phyloP scores from a whole-genome alignment of 1,140 invertebrate species.

The Trichonephila clavata region DNA sequence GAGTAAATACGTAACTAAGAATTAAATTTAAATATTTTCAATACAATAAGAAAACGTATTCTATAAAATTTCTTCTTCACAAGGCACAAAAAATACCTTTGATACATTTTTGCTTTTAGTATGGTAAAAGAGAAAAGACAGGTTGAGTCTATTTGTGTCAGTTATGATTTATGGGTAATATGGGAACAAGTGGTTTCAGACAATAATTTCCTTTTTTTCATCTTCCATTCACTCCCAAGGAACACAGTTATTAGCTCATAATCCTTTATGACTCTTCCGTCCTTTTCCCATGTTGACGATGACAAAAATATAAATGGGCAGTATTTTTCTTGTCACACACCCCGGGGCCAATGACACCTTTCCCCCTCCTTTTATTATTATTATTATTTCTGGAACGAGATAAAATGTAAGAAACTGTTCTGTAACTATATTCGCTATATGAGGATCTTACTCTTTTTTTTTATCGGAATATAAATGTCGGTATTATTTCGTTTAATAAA shows the following conservation, averaged over 20 bases:
- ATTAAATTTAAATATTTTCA: too few relatives aligned
- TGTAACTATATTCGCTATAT: too few relatives aligned
- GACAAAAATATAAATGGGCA: constrained; percentile 9
- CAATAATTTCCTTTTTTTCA: neutral
- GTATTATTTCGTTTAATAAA: too few relatives aligned
- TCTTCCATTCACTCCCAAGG: neutral
- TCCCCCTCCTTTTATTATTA: neutral
- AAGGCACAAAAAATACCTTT: neutral
- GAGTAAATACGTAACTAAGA: too few relatives aligned
- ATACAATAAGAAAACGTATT: too few relatives aligned
- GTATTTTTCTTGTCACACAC: neutral
- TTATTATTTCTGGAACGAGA: too few relatives aligned
- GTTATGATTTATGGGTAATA: constrained; percentile 1
- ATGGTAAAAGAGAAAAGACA: neutral
- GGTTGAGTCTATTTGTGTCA: neutral
- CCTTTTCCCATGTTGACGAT: neutral
- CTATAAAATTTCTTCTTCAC: neutral
- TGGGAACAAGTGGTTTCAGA: constrained; percentile 3
- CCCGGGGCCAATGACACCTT: neutral
- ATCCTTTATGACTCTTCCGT: neutral
- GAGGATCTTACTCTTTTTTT: too few relatives aligned
- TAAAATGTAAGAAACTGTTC: too few relatives aligned
- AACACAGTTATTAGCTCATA: constrained; percentile 38
- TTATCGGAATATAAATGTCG: too few relatives aligned
- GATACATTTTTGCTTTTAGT: neutral